A percentile compares a stretch with the other conserved stretches of the same genome.
Evolutionary conservation across 2,113 vertebrate genomes (phyloP).

Genomic region (Cettia cetti): DNA sequence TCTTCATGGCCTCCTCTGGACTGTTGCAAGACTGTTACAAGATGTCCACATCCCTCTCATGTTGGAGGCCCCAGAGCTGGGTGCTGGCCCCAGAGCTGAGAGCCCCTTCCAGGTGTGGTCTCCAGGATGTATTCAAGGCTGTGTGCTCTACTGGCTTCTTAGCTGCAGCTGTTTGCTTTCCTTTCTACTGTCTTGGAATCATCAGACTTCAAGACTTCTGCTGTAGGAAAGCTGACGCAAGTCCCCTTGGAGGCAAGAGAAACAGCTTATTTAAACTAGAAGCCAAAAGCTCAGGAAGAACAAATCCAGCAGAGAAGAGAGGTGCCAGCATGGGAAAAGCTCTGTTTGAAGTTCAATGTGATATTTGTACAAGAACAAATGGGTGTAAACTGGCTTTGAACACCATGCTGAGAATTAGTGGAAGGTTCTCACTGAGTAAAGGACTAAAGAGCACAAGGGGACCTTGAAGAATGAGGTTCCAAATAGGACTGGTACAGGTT

Average conservation of each 20-base stretch:
- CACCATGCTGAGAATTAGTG: not conserved
- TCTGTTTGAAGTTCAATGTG: not conserved
- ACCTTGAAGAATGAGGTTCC: not conserved
- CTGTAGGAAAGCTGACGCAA: not conserved
- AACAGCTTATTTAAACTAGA: not conserved
- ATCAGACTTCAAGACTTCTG: not conserved
- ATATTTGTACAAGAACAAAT: not conserved
- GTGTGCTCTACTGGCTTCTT: not conserved
- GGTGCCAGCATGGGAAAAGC: not conserved
- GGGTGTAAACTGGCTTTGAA: not conserved
- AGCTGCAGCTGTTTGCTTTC: not conserved
- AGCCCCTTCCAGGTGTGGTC: not conserved
- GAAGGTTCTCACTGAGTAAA: not conserved
- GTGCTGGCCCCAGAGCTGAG: not conserved
- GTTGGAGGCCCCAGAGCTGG: not conserved
- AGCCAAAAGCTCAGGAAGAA: not conserved
- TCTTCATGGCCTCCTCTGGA: fast-evolving
- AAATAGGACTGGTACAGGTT: not conserved
- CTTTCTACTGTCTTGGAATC: not conserved
- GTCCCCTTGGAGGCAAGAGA: not conserved
- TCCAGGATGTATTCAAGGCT: not conserved
- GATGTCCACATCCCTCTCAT: not conserved
- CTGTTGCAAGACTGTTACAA: not conserved
- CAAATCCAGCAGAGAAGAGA: not conserved
- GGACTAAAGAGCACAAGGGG: not conserved